Base-by-base conservation (phyloP, 92 coral and sea anemone genomes). In the Siderastrea siderea region DNA sequence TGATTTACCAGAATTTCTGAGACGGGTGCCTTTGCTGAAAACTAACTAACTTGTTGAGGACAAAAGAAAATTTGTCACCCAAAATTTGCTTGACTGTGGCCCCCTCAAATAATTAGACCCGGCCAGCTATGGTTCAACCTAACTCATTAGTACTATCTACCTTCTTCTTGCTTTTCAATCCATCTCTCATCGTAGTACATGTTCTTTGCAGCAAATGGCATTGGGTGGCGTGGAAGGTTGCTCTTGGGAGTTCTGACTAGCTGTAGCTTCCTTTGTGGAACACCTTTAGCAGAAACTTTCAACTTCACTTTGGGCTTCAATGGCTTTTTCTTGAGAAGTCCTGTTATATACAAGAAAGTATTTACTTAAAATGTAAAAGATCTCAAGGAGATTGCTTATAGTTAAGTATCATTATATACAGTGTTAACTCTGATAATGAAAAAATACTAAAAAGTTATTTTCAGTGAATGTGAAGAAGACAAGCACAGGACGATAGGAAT, bases 111-210 rank as follows among this genome's bases (percentile, higher is more conserved):
- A 70, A 70, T 11, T 26, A 26, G 38, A 26, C 38, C 38, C 0
- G 38, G 38, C 38, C 38, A 26, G 38, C 38, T 26, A 26, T 26
- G 38, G 38, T 72, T 72, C 7, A 60, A 11, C 11, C 13, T n/a
- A 26, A 26, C 38, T 26, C 38, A 26, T 26, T 26, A 26, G 26
- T 16, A 14, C 1, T 1, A 47, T 16, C 45, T 70, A 97, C 99
- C 99, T 92, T 93, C 90, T 59, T 96, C 95, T 52, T 98, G 99
- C 68, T 98, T 98, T 38, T 96, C 98, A 86, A 98, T 92, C 99
- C 99, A 98, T 63, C 98, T 90, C 76, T 98, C 99, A 85, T 98
- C 99, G 76, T 94, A 98, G 89, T 98, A 98, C 96, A 98, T 96
- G 89, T 98, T 98, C 90, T 96, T 98, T 13, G 99, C 96, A 14